Base-by-base conservation (phyloP, 2,888 invertebrate species). In the Holacanthella duospinosa region DNA sequence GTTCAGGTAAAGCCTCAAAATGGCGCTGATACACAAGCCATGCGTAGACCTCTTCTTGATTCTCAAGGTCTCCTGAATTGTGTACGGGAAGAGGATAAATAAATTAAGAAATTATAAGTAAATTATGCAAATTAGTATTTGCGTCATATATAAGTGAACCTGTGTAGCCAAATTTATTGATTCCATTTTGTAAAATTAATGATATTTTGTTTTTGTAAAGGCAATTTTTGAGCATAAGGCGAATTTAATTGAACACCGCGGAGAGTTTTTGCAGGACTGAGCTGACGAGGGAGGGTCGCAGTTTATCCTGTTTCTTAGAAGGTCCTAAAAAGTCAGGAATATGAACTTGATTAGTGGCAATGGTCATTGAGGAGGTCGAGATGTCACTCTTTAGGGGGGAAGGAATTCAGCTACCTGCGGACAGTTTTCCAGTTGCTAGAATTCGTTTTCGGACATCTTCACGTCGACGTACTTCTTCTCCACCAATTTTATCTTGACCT, bases 21-120 rank as follows among this genome's bases (percentile, higher is more conserved):
- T 88, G 87, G 76, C 92, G 90, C 77, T 93, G 93, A 77, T 87
- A 86, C 64, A 88, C 82, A 84, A 93, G 89, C 93, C 93, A 93
- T 74, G 88, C 86, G 72, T 93, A 82, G 4, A 93, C 91, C 76
- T 88, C 86, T 57, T 82, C 82, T 78, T 91, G 90, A 75, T 91
- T 88, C 67, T 82, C 78, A 66, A 88, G 79, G 77, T 85, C 85
- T 74, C 87, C 88, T 88, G 77, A 59, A 73, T 36, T 4, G 48
- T 21, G 4, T 9, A 4, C 48, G 21, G 4, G 48, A 48, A 9
- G 16, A 36, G 6, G 36, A 16, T 36, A 16, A 36, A 36, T 36
- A 36, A 36, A 36, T 36, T 36, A 36, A 6, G 36, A 36, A 36
- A 6, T 36, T n/a, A n/a, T n/a, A 6, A 36, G 9, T n/a, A n/a